These are phyloP conservation scores for Panorpa germanica DNA, from an alignment of 2,888 invertebrate genomes.

Conservation along the genomic window DNA sequence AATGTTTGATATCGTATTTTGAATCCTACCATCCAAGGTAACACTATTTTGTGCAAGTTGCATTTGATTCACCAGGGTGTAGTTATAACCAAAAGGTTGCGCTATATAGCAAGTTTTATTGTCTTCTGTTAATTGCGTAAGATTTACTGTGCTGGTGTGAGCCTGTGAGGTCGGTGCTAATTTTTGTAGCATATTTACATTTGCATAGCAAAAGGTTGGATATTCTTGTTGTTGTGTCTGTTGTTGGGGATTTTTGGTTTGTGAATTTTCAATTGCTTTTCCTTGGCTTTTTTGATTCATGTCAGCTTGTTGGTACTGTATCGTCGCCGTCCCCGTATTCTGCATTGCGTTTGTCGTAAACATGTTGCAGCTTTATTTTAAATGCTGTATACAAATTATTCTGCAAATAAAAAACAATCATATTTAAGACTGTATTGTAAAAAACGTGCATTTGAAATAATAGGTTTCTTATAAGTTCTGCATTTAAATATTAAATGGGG, in stretches of 20 bases:
- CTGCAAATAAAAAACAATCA: no score
- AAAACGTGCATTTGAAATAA: no score
- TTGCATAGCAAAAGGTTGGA: conserved; percentile 52
- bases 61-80: conserved; percentile 74
- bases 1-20: conserved; percentile 60
- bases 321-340: conserved; percentile 36
- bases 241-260: conserved; percentile 36
- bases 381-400: no score
- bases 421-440: no score
- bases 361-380: conserved; percentile 28
- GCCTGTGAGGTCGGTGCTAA: conserved; percentile 28
- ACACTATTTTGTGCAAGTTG: conserved; percentile 46
- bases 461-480: no score
- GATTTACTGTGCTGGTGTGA: conserved; percentile 40
- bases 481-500: no score
- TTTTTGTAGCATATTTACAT: conserved; percentile 49
- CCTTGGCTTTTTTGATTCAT: conserved; percentile 36
- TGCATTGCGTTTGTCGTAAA: conserved; percentile 40
- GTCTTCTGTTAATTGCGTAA: conserved; percentile 43
- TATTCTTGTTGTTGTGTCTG: conserved; percentile 31
- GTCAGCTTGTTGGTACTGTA: conserved; percentile 49
- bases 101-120: conserved; percentile 59
- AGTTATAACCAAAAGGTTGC: conserved; percentile 60
- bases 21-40: conserved; percentile 19
- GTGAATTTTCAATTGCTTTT: conserved; percentile 38